Evolutionary conservation across 2,888 invertebrate species (phyloP).

Genomic region (Noctuana brunneofusca): DNA sequence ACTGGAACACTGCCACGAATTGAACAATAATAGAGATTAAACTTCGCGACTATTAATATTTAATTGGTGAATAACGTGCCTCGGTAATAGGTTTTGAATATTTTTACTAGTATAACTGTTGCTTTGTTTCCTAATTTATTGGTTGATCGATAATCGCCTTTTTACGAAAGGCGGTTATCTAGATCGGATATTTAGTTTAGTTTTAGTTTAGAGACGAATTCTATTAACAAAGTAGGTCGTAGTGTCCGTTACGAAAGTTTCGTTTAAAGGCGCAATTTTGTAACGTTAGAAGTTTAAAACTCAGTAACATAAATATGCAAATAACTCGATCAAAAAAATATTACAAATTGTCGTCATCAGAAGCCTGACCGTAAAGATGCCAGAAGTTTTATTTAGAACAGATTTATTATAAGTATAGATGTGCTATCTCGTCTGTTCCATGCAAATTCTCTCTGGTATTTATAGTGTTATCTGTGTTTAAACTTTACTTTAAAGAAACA

Average conservation of each 20-base stretch:
- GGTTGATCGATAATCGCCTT: not conserved
- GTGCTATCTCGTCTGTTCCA: not conserved
- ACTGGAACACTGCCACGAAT: conserved; percentile 7
- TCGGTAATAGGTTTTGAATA: conserved; percentile 3
- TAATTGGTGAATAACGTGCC: conserved; percentile 6
- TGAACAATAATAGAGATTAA: not conserved
- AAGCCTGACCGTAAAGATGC: not conserved
- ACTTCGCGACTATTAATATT: conserved; percentile 7
- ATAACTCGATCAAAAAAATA: too few species aligned
- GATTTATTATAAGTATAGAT: too few species aligned
- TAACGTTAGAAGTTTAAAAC: not conserved
- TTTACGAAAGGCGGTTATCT: conserved; percentile 2
- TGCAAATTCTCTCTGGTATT: not conserved
- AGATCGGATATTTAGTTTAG: not conserved
- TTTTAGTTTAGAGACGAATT: conserved; percentile 1
- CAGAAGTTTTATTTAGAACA: conserved; percentile 4
- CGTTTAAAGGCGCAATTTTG: too few species aligned
- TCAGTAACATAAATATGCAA: not conserved
- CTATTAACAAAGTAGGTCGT: not conserved
- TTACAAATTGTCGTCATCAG: conserved; percentile 1
- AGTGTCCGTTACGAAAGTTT: not conserved
- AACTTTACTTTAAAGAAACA: not conserved
- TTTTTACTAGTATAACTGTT: conserved; percentile 7
- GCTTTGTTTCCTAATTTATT: conserved; percentile 5
- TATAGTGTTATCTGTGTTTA: not conserved